These are phyloP conservation scores for Porites lutea DNA, from an alignment of 64 coral and sea anemone species.

Conservation along the genomic window DNA sequence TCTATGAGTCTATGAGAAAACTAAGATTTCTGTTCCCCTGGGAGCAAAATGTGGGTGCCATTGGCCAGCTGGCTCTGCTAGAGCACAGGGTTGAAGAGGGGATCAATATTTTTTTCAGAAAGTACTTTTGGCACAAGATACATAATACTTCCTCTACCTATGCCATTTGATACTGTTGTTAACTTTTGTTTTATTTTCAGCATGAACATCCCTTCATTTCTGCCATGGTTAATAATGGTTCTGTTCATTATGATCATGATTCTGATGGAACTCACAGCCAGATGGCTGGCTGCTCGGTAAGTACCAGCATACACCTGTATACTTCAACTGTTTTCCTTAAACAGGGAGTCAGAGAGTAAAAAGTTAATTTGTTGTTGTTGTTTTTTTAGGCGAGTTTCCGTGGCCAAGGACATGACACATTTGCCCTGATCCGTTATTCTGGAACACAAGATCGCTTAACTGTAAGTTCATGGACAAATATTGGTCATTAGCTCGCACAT, in stretches of 20 bases:
- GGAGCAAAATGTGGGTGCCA: too few species aligned
- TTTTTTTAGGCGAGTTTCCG: slow-evolving; percentile 76
- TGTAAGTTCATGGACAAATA: slow-evolving; percentile 49
- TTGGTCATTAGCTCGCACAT: neutral
- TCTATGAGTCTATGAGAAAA: too few species aligned
- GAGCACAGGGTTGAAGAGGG: too few species aligned
- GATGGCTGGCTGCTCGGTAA: slow-evolving; percentile 88
- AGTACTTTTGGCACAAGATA: too few species aligned
- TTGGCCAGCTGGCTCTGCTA: too few species aligned
- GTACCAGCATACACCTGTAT: slow-evolving; percentile 10
- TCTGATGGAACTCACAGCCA: slow-evolving; percentile 94
- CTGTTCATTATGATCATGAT: slow-evolving; percentile 87
- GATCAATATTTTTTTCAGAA: too few species aligned
- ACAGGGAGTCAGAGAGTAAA: neutral
- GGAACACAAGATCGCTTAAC: slow-evolving; percentile 78
- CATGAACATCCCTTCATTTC: slow-evolving; percentile 98
- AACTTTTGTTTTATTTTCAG: slow-evolving; percentile 35
- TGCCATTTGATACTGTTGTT: neutral
- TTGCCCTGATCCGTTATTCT: slow-evolving; percentile 87
- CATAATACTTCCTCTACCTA: too few species aligned
- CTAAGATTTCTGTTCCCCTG: too few species aligned
- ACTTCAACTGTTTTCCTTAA: neutral
- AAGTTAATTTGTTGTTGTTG: neutral
- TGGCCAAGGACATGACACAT: slow-evolving; percentile 86
- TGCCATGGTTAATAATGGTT: slow-evolving; percentile 92